phyloP scores from a whole-genome alignment of 1,140 invertebrate species.

The Drosophila obscura region DNA sequence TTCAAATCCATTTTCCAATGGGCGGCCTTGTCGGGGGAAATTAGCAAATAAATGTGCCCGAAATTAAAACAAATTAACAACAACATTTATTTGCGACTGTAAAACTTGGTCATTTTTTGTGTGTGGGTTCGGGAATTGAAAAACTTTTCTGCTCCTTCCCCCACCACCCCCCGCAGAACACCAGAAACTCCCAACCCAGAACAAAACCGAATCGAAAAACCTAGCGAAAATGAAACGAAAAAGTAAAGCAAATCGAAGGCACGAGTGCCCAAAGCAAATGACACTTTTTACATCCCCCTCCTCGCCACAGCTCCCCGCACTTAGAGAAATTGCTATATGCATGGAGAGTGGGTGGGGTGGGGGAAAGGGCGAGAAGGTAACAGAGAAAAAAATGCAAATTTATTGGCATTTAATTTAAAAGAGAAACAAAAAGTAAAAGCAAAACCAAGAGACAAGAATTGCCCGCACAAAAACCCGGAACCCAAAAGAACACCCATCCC shows the following conservation, averaged over 20 bases:
- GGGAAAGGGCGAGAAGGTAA: constrained; percentile 2
- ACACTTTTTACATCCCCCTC: constrained; percentile 43
- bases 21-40: constrained; percentile 35
- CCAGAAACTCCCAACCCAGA: not conserved
- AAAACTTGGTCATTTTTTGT: constrained; percentile 68
- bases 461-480: constrained; percentile 60
- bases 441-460: constrained; percentile 23
- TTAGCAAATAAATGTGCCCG: constrained; percentile 65
- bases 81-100: constrained; percentile 76
- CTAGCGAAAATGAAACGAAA: constrained; percentile 41
- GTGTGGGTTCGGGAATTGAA: constrained; percentile 64
- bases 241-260: constrained; percentile 62
- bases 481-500: constrained; percentile 27
- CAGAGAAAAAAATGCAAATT: constrained; percentile 69
- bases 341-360: not conserved
- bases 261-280: constrained; percentile 66
- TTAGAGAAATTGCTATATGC: constrained; percentile 40
- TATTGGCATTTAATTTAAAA: constrained; percentile 80
- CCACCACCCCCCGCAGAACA: not conserved
- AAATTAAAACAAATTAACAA: constrained; percentile 80
- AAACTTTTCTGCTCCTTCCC: constrained; percentile 49
- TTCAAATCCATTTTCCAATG: constrained; percentile 42
- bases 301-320: constrained; percentile 9
- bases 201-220: constrained; percentile 11
- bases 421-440: constrained; percentile 48